Evolutionary conservation across 2,888 invertebrate genomes (phyloP), one percentile per base, ranked within the genome.

Genomic region (Trimorus sp.): DNA sequence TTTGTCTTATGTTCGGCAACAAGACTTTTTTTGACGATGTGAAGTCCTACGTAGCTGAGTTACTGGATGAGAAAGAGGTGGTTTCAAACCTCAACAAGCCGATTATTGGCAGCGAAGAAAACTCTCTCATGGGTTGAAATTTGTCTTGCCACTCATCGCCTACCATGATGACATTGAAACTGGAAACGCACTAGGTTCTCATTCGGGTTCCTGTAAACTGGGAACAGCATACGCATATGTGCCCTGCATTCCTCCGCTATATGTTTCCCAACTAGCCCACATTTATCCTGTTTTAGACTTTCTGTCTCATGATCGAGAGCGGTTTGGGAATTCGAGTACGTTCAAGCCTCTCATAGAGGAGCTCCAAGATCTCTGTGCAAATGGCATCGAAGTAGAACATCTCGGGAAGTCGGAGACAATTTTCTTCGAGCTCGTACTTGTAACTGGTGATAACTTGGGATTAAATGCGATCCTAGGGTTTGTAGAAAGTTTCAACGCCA

Each of bases 91-190:
- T 70, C 40, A 70, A 5, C 45, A 69, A 69, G 69, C 69, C 7
- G 69, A 69, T 58, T 69, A 69, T 36, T 69, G 58, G 69, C 42
- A 69, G 40, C 5, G 58, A 69, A 66, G 38, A 48, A 45, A 4
- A 14, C 48, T 58, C 14, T 58, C 7, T 16, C 69, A 69, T 38
- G 48, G 45, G 2, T 7, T 37, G 8, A 66, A 53, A 54, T 66
- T 66, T 54, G 53, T 66, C 38, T 37, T 66, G 15, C 66, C 66
- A 6, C 16, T 66, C 11, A 54, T 54, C 16, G n/a, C n/a, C n/a
- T n/a, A n/a, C n/a, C n/a, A n/a, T n/a, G n/a, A n/a, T n/a, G n/a
- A n/a, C n/a, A n/a, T n/a, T n/a, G n/a, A n/a, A n/a, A n/a, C n/a
- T n/a, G n/a, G n/a, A n/a, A n/a, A n/a, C n/a, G n/a, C n/a, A 26